phyloP scores from a whole-genome alignment of 2,113 vertebrate species.

The Spheniscus mendiculus region DNA sequence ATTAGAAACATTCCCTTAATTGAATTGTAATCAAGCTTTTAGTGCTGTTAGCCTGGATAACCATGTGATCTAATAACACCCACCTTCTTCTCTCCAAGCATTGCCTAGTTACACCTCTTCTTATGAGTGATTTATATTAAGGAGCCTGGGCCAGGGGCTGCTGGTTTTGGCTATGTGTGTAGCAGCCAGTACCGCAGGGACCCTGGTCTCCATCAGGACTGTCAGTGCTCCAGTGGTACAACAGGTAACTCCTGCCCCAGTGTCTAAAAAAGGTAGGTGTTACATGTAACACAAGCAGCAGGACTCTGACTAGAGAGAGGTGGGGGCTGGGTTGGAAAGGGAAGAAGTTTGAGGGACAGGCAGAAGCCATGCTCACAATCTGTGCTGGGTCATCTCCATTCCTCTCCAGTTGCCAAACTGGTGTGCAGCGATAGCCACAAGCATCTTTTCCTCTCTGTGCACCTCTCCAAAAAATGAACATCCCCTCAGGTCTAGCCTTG shows the following conservation, averaged over 20 bases:
- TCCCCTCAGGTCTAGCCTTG: background rate
- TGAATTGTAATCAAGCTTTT: constrained; percentile 65
- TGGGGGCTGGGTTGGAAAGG: background rate
- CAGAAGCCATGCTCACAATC: background rate
- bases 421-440: background rate
- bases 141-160: background rate
- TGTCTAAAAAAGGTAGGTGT: background rate
- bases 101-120: constrained; percentile 30
- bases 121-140: background rate
- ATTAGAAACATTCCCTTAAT: constrained; percentile 58
- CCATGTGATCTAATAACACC: constrained; percentile 46
- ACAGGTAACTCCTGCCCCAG: background rate
- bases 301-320: background rate
- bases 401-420: background rate
- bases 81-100: constrained; percentile 20
- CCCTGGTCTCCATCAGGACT: background rate
- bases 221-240: background rate
- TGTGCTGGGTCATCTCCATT: background rate
- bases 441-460: background rate
- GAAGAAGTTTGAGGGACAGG: background rate
- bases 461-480: background rate
- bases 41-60: constrained; percentile 13
- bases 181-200: background rate
- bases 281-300: background rate
- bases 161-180: background rate